Evolutionary conservation across 1,140 invertebrate genomes (phyloP), one percentile per base, ranked within the genome.

Genomic region (Drosophila navojoa): DNA sequence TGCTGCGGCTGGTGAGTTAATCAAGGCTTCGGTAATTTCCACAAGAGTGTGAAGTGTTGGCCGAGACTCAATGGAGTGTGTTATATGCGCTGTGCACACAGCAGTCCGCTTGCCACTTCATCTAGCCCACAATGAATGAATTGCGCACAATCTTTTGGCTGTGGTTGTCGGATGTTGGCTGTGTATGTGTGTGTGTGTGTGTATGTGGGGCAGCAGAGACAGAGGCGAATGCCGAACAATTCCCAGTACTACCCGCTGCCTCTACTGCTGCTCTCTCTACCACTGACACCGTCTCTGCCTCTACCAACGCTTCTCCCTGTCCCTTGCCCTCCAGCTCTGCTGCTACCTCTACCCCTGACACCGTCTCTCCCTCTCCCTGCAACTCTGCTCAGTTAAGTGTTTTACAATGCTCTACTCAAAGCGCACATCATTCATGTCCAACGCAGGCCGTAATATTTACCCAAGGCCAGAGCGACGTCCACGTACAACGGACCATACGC

Each of bases 381-480:
- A 22, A 22, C 19, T 2, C 19, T 22, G 19, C 50, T 47, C 50
- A 38, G 47, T 82, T 86, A 87, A 87, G 82, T 87, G 82, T 89
- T 87, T 87, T 89, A 87, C 84, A 87, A 77, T 80, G 84, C 84
- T 82, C 76, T 52, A 64, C 82, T 13, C 82, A 82, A 87, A 87
- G 76, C 79, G 76, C 84, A 73, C 82, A 87, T 87, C 82, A 87
- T 87, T 87, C 84, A 87, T 87, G 82, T 87, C 82, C 79, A 54
- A 82, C 69, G 62, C 82, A 87, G 84, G 64, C 81, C 78, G 79
- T 79, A 74, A 87, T 87, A 87, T 89, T 87, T 82, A 69, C 78
- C 76, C 79, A 87, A 89, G 82, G 84, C 76, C 81, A 62, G 5
- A 60, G 61, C 54, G 42, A 71, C 69, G 55, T 38, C 49, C 63